Evolutionary conservation across 2,888 invertebrate genomes (phyloP).

Genomic region (Xestoiulus laeticollis): DNA sequence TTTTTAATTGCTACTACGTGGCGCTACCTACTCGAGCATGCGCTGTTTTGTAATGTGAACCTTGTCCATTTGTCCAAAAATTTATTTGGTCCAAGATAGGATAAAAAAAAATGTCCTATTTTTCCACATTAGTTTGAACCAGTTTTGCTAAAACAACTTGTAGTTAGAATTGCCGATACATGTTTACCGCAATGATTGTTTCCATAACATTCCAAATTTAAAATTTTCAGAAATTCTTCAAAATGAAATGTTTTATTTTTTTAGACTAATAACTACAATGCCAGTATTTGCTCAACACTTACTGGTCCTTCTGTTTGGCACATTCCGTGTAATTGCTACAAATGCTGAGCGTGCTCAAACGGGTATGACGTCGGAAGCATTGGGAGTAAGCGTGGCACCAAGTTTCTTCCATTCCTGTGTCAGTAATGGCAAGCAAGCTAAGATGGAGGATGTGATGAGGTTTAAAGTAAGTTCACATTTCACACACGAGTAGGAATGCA

Average conservation of each 20-base stretch:
- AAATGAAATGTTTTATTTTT: slow-evolving; percentile 56
- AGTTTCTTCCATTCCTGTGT: slow-evolving; percentile 97
- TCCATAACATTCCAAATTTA: background rate
- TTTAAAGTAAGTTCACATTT: slow-evolving; percentile 77
- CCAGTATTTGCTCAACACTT: slow-evolving; percentile 91
- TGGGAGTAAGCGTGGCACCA: slow-evolving; percentile 94
- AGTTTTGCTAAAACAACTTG: background rate
- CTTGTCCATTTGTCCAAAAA: no score
- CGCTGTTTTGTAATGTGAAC: no score
- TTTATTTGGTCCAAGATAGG: background rate
- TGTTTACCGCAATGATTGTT: no score
- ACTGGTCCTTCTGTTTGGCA: slow-evolving; percentile 94
- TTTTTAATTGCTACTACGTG: no score
- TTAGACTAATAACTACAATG: slow-evolving; percentile 85
- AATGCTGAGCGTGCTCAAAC: slow-evolving; percentile 89
- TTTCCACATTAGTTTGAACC: background rate
- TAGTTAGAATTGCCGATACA: no score
- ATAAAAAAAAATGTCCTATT: background rate
- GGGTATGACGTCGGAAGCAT: slow-evolving; percentile 93
- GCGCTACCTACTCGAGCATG: no score
- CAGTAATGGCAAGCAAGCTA: slow-evolving; percentile 91
- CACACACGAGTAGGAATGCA: background rate
- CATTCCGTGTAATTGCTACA: slow-evolving; percentile 93
- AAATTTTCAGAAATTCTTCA: background rate
- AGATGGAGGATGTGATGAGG: slow-evolving; percentile 93